Base-by-base conservation (phyloP, 2,888 invertebrate species). In the Cistogaster globosa region DNA sequence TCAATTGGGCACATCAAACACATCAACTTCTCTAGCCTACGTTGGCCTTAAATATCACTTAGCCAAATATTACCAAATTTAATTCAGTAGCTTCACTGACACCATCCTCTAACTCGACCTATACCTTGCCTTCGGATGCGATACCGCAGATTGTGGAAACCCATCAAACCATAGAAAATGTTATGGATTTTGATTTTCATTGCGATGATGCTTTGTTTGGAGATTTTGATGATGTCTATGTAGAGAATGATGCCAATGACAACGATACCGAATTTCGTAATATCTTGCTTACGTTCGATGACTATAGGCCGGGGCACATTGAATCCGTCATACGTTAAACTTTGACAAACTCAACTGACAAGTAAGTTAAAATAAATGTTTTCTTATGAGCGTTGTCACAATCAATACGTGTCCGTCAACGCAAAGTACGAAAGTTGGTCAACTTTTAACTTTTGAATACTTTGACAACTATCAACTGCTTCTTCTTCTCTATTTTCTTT, bases 161-260 rank as follows among this genome's bases (percentile, higher is more conserved):
- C 7, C 91, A 91, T 75, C 89, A 90, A 55, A 90, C 90, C 18
- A 90, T 91, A 18, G 91, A 91, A 76, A 90, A 90, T 68, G 90
- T 89, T 65, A 89, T 91, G 16, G 90, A 90, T 72, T 86, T 91
- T 51, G 90, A 90, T 77, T 91, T 91, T 69, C 90, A 91, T 88
- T 88, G 89, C 5, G 79, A 80, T 22, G 90, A 91, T 74, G 89
- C 89, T n/a, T 85, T 91, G 16, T 91, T 91, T 22, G 90, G 88
- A 42, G 91, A 91, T 26, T 90, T 90, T n/a, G 88, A 86, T 8
- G 90, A 91, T 18, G 91, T 91, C 5, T 89, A 89, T 6, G 91
- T 88, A 0, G 90, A 91, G 72, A 89, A 90, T 71, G 88, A 90
- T 68, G 88, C 89, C 0, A 75, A 87, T 90, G 0, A 91, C 88